Evolutionary conservation across 2,888 invertebrate genomes (phyloP).

Genomic region (Microplitis deprimator): DNA sequence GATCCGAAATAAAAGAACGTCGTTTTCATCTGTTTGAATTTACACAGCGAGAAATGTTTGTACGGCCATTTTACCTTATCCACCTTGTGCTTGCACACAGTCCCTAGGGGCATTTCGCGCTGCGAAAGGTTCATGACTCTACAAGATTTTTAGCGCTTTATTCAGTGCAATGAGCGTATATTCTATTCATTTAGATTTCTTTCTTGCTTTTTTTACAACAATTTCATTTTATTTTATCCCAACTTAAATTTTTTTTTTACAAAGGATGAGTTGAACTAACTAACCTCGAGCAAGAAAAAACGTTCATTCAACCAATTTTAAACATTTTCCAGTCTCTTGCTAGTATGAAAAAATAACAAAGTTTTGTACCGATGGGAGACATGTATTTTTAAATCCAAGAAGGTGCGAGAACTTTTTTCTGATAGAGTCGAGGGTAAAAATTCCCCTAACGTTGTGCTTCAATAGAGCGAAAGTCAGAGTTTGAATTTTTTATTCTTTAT

Average conservation of each 20-base stretch:
- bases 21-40: conserved; percentile 60
- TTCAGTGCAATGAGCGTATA: conserved; percentile 31
- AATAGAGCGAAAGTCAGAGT: conserved; percentile 21
- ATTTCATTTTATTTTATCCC: conserved; percentile 6
- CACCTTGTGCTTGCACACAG: conserved; percentile 40
- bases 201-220: not conserved
- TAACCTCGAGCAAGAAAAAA: conserved; percentile 14
- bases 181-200: conserved; percentile 10
- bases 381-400: conserved; percentile 34
- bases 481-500: conserved; percentile 21
- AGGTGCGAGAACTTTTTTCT: conserved; percentile 31
- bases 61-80: conserved; percentile 36
- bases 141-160: conserved; percentile 47
- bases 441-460: not conserved
- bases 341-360: conserved; percentile 9
- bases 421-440: conserved; percentile 14
- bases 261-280: conserved; percentile 23
- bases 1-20: conserved; percentile 40
- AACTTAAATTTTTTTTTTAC: not conserved
- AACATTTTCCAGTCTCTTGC: not conserved
- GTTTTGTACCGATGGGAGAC: conserved; percentile 12
- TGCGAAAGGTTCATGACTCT: conserved; percentile 52
- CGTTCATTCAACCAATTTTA: not conserved
- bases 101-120: conserved; percentile 22
- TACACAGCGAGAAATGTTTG: conserved; percentile 54